phyloP scores from a whole-genome alignment of 1,140 invertebrate genomes.

The Eumaeus atala region DNA sequence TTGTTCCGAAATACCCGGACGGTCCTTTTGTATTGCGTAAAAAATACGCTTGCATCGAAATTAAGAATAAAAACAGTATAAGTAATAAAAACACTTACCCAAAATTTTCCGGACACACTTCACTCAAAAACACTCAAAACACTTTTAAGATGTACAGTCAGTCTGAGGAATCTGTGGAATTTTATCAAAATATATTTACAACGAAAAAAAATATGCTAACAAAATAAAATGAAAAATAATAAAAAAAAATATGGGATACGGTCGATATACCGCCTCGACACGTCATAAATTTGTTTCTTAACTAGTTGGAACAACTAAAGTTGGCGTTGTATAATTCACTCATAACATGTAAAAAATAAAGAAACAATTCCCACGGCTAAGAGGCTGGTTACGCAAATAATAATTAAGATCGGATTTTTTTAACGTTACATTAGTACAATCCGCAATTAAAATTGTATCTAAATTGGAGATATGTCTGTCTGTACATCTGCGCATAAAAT shows the following conservation, averaged over 20 bases:
- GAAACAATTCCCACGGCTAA: neutral
- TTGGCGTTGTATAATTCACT: no score
- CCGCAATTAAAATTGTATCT: neutral
- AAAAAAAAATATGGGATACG: neutral
- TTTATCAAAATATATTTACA: neutral
- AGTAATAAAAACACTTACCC: neutral
- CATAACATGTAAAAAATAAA: slow-evolving; percentile 7
- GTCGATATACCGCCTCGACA: neutral
- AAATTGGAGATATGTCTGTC: neutral
- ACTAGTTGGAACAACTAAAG: no score
- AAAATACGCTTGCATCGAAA: no score
- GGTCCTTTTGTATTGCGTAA: no score
- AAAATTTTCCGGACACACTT: neutral
- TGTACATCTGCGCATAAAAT: neutral
- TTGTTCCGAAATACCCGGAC: no score
- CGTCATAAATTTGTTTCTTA: neutral
- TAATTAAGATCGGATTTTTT: neutral
- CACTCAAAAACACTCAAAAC: slow-evolving; percentile 4
- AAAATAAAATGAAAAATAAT: neutral
- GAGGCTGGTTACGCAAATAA: slow-evolving; percentile 5
- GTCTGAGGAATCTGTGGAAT: neutral
- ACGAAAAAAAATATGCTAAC: neutral
- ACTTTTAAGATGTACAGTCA: slow-evolving; percentile 4
- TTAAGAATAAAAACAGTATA: no score
- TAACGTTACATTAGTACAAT: neutral